A percentile compares a stretch with the other conserved stretches of the same genome.
These are phyloP conservation scores for Congeria kusceri DNA, from an alignment of 2,888 invertebrate species.

Conservation along the genomic window DNA sequence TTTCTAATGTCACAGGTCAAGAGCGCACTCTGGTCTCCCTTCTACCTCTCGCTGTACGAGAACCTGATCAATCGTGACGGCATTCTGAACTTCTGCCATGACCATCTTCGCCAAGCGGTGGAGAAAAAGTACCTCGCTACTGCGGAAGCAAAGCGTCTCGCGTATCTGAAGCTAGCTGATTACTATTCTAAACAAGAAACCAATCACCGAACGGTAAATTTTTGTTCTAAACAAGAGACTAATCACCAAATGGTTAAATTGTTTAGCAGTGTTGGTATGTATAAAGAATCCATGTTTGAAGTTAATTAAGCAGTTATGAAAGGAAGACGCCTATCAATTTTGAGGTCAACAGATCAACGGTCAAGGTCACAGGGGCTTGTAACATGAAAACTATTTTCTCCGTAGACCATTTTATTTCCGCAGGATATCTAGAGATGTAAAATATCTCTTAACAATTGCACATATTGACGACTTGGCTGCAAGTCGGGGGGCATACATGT, in stretches of 20 bases:
- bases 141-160: constrained; percentile 61
- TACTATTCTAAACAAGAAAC: constrained; percentile 66
- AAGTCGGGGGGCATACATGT: too few relatives aligned
- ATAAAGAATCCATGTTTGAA: too few relatives aligned
- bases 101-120: constrained; percentile 78
- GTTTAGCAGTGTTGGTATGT: neutral
- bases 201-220: constrained; percentile 68
- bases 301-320: too few relatives aligned
- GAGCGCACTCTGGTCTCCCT: constrained; percentile 78
- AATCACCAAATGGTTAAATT: neutral
- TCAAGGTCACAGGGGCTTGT: too few relatives aligned
- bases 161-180: constrained; percentile 68
- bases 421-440: too few relatives aligned
- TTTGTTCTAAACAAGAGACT: neutral
- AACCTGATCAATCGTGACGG: constrained; percentile 79
- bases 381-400: too few relatives aligned
- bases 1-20: constrained; percentile 68
- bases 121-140: constrained; percentile 75
- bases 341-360: too few relatives aligned
- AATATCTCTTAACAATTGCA: too few relatives aligned
- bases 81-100: constrained; percentile 79
- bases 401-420: too few relatives aligned
- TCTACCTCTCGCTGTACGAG: constrained; percentile 75
- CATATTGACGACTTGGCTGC: too few relatives aligned
- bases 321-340: too few relatives aligned